These are phyloP conservation scores for Melieria omissa DNA, from an alignment of 2,888 invertebrate species.

Conservation along the genomic window DNA sequence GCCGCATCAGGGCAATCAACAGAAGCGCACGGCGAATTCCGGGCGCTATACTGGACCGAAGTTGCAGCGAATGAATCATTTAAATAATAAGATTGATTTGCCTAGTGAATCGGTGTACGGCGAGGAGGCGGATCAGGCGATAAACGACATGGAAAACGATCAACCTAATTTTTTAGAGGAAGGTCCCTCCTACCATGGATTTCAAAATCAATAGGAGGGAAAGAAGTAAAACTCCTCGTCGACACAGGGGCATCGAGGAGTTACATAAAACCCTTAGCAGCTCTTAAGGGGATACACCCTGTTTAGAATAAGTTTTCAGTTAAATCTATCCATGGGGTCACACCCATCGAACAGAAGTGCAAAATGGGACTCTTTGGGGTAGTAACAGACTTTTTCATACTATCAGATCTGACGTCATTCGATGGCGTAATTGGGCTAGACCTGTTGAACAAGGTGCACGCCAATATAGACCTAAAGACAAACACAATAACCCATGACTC, in stretches of 20 bases:
- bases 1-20: not conserved
- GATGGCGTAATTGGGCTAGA: slow-evolving; percentile 21
- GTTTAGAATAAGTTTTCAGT: slow-evolving; percentile 16
- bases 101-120: no score
- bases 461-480: slow-evolving; percentile 17
- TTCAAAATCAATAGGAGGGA: no score
- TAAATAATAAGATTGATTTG: no score
- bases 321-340: slow-evolving; percentile 32
- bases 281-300: slow-evolving; percentile 1
- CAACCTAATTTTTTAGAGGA: no score
- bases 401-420: slow-evolving; percentile 20
- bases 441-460: slow-evolving; percentile 23
- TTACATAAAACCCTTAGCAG: slow-evolving; percentile 11
- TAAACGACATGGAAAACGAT: no score
- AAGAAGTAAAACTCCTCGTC: no score
- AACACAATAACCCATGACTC: slow-evolving; percentile 17
- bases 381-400: slow-evolving; percentile 13
- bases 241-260: slow-evolving; percentile 17
- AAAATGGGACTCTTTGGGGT: slow-evolving; percentile 9
- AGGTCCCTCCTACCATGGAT: no score
- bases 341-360: slow-evolving; percentile 3
- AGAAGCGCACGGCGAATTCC: not conserved
- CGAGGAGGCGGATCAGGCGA: no score
- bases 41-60: no score
- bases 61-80: no score